Percentiles rank a stretch among this genome's conserved stretches.
These are phyloP conservation scores for Charanyca ferruginea DNA, from an alignment of 2,888 invertebrate genomes.

Conservation along the genomic window DNA sequence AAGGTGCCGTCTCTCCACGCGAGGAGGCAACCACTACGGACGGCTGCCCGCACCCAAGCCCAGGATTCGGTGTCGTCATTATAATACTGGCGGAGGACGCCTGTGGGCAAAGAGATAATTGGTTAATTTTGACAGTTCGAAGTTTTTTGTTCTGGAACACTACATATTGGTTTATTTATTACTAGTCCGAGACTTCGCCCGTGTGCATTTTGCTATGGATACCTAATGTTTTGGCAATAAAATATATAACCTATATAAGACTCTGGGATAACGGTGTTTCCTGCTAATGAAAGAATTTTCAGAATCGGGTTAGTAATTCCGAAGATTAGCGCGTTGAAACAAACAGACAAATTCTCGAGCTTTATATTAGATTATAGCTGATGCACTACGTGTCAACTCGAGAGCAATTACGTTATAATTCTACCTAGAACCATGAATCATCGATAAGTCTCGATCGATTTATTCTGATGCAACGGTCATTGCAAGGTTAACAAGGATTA, in stretches of 20 bases:
- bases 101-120: constrained; percentile 68
- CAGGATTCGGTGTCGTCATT: constrained; percentile 83
- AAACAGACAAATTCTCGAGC: too few species aligned
- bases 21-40: constrained; percentile 83
- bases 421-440: constrained; percentile 31
- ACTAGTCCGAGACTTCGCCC: too few species aligned
- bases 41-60: constrained; percentile 88
- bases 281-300: too few species aligned
- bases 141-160: background rate
- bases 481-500: constrained; percentile 46
- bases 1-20: constrained; percentile 89
- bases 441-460: constrained; percentile 38
- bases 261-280: too few species aligned
- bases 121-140: background rate
- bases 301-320: too few species aligned
- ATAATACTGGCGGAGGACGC: constrained; percentile 87
- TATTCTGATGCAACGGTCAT: constrained; percentile 43
- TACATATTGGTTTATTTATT: background rate
- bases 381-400: constrained; percentile 11
- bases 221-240: too few species aligned
- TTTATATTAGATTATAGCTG: too few species aligned
- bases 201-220: too few species aligned
- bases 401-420: constrained; percentile 32
- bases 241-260: too few species aligned
- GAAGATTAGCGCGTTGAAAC: too few species aligned